Base-by-base conservation (phyloP, 2,797 vertebrate genomes). In the Microctenopoma steveboyesi region DNA sequence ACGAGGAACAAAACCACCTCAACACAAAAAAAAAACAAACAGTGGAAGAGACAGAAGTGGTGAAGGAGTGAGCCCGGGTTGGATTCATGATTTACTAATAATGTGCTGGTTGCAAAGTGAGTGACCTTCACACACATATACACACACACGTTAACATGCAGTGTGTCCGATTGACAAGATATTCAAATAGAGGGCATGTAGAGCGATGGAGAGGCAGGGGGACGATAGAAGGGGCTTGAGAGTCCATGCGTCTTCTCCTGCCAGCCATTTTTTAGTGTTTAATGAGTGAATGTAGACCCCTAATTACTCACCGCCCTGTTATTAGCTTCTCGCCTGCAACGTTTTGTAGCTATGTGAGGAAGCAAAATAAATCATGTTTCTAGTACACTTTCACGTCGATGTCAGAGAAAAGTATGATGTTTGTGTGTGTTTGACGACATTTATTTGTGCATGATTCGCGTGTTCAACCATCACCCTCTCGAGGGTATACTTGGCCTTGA, bases 71-170 rank as follows among this genome's bases (percentile, higher is more conserved):
- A 76, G 46, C 30, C 39, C 5, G 35, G 13, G 28, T 27, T 79
- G 57, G 55, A 79, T 54, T 81, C 67, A 80, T 85, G 65, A 74
- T 82, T 88, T 81, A 78, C 76, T 81, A 80, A 83, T 72, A 59
- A 81, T 74, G 61, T 72, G 54, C 61, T 76, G 49, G 50, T 70
- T 64, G 70, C 63, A 83, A 70, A 70, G 64, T 62, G 48, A 72
- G 54, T 85, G 76, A 87, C 85, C 84, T 89, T 88, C 79, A 54
- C 40, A 64, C 54, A 60, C 49, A 22, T 22, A 71, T 12, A 1
- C 8, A 40, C 63, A 37, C 59, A 10, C 43, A 53, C 64, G 77
- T 72, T 74, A 69, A 73, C 74, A 82, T 43, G 43, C 50, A 72
- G 54, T 50, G 51, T 69, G 37, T 86, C 49, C 55, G 47, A 76